phyloP scores from a whole-genome alignment of 2,888 invertebrate species.

The Xanthorhoe designata region DNA sequence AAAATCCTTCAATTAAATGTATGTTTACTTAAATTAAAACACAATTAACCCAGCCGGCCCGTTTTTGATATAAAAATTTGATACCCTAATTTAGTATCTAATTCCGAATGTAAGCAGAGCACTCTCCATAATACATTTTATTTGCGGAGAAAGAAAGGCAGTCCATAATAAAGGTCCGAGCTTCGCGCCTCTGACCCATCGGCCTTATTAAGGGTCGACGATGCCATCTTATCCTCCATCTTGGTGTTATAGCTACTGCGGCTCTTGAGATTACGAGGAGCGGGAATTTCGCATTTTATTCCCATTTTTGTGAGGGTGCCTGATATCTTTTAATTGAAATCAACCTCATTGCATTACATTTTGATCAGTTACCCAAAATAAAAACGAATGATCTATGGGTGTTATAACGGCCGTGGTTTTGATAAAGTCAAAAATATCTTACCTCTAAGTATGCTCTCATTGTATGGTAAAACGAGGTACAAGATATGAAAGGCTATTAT shows the following conservation, averaged over 20 bases:
- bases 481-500: neutral
- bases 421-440: neutral
- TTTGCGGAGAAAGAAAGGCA: constrained; percentile 39
- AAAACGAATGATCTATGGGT: neutral
- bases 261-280: constrained; percentile 52
- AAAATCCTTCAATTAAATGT: too few species aligned
- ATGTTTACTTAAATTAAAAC: too few species aligned
- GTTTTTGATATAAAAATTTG: neutral
- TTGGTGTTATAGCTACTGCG: constrained; percentile 53
- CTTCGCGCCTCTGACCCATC: constrained; percentile 54
- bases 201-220: constrained; percentile 58
- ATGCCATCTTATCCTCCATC: constrained; percentile 51
- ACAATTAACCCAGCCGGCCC: neutral
- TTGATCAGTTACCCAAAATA: constrained; percentile 20
- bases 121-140: constrained; percentile 31
- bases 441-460: neutral
- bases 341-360: constrained; percentile 33
- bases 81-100: neutral
- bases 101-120: constrained; percentile 12
- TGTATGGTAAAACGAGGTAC: neutral
- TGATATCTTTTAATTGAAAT: constrained; percentile 39
- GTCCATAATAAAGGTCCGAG: constrained; percentile 44
- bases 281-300: constrained; percentile 51
- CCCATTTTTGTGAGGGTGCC: constrained; percentile 27
- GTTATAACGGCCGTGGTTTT: neutral